Evolutionary conservation across 1,140 invertebrate species (phyloP).

Genomic region (Aphelinus certus): DNA sequence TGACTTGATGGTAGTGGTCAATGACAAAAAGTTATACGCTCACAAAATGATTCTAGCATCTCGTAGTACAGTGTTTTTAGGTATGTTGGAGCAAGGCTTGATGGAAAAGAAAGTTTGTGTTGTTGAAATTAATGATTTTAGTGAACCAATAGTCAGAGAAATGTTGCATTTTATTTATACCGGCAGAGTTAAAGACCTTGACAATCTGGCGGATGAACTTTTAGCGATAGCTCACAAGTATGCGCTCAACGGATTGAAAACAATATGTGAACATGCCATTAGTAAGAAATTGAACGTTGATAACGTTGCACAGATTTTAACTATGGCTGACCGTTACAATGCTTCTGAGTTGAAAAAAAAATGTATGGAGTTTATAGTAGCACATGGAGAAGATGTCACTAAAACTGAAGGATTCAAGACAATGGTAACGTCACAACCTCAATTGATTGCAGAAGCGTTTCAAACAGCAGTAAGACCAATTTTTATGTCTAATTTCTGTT

Average conservation of each 20-base stretch:
- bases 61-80: not conserved
- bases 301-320: slow-evolving; percentile 3
- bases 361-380: slow-evolving; percentile 14
- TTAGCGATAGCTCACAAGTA: slow-evolving; percentile 2
- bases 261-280: not conserved
- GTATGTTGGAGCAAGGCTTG: not conserved
- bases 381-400: not conserved
- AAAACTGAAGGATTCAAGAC: not conserved
- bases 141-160: not conserved
- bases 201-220: not conserved
- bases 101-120: not conserved
- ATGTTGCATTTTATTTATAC: slow-evolving; percentile 7
- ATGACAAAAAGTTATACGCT: slow-evolving; percentile 23
- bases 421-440: not conserved
- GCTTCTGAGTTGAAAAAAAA: slow-evolving; percentile 10
- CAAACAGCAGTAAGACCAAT: not conserved
- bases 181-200: not conserved
- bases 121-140: not conserved
- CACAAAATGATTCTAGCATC: slow-evolving; percentile 15
- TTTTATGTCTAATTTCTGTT: not conserved
- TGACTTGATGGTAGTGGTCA: slow-evolving; percentile 1
- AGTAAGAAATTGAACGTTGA: not conserved
- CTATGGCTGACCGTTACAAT: not conserved
- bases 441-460: slow-evolving; percentile 15
- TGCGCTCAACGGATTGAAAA: slow-evolving; percentile 6